phyloP scores from a whole-genome alignment of 2,888 invertebrate species.

The Melanostoma scalare region DNA sequence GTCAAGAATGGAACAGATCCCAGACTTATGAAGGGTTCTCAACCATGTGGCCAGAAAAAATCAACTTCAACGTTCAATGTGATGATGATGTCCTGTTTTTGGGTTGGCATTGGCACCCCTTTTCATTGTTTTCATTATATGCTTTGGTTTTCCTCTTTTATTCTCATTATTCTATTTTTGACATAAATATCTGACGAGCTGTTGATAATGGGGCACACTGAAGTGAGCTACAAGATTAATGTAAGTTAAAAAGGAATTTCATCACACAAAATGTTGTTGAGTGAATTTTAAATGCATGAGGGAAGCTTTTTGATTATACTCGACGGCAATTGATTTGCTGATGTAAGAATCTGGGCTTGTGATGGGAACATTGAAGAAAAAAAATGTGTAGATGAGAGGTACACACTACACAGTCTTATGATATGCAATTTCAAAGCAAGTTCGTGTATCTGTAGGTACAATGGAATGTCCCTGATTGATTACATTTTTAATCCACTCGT shows the following conservation, averaged over 20 bases:
- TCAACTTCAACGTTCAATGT: constrained; percentile 40
- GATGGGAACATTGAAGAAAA: too few relatives aligned
- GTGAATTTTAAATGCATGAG: background rate
- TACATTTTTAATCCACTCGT: too few relatives aligned
- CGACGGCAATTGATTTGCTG: too few relatives aligned
- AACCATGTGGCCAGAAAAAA: constrained; percentile 67
- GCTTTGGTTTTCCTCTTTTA: constrained; percentile 10
- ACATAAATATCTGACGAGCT: constrained; percentile 49
- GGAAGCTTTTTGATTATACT: background rate
- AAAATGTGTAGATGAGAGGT: too few relatives aligned
- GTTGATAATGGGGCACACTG: constrained; percentile 26
- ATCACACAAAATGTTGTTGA: constrained; percentile 20
- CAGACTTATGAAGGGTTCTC: constrained; percentile 54
- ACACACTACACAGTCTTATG: too few relatives aligned
- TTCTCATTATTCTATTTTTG: constrained; percentile 36
- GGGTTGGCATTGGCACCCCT: constrained; percentile 44
- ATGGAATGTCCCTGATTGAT: too few relatives aligned
- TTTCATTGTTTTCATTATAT: constrained; percentile 35
- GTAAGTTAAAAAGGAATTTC: constrained; percentile 29
- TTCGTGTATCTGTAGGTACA: too few relatives aligned
- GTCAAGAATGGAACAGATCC: constrained; percentile 35
- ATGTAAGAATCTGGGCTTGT: too few relatives aligned
- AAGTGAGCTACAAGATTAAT: constrained; percentile 22
- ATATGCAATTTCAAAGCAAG: too few relatives aligned
- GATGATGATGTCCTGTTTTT: constrained; percentile 52